phyloP scores from a whole-genome alignment of 2,888 invertebrate species.

The Gerosis bhagava region DNA sequence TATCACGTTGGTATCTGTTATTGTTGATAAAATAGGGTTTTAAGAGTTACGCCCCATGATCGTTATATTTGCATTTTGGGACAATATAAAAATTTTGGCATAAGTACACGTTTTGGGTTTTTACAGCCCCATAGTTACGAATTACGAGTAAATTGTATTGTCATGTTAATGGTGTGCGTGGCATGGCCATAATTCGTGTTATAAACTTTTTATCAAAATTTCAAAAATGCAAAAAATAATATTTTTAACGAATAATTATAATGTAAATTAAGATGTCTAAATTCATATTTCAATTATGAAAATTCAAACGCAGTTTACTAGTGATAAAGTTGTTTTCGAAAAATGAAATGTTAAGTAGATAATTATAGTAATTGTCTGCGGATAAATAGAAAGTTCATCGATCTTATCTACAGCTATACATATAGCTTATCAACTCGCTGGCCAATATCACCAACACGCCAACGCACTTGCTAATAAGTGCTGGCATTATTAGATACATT shows the following conservation, averaged over 20 bases:
- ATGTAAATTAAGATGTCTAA: slow-evolving; percentile 40
- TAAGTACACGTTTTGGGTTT: slow-evolving; percentile 61
- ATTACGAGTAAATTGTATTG: slow-evolving; percentile 38
- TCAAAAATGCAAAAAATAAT: slow-evolving; percentile 31
- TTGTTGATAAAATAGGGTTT: slow-evolving; percentile 65
- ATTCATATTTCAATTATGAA: slow-evolving; percentile 33
- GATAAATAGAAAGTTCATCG: too few species aligned
- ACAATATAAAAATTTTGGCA: slow-evolving; percentile 63
- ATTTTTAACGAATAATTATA: slow-evolving; percentile 37
- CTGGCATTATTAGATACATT: too few species aligned
- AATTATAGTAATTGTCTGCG: too few species aligned
- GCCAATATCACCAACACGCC: too few species aligned
- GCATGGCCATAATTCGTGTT: slow-evolving; percentile 38
- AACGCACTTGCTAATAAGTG: too few species aligned
- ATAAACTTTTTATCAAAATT: slow-evolving; percentile 22
- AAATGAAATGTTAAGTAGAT: slow-evolving; percentile 2
- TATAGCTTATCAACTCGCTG: too few species aligned
- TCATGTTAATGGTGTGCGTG: slow-evolving; percentile 38
- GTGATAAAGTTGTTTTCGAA: slow-evolving; percentile 14
- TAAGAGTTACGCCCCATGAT: slow-evolving; percentile 67
- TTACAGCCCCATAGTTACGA: slow-evolving; percentile 60
- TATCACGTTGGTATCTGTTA: slow-evolving; percentile 55
- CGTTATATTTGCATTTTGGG: slow-evolving; percentile 63
- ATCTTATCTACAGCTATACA: too few species aligned
- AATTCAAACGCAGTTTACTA: slow-evolving; percentile 29